phyloP scores from a whole-genome alignment of 2,888 invertebrate species.

The Serripes groenlandicus region DNA sequence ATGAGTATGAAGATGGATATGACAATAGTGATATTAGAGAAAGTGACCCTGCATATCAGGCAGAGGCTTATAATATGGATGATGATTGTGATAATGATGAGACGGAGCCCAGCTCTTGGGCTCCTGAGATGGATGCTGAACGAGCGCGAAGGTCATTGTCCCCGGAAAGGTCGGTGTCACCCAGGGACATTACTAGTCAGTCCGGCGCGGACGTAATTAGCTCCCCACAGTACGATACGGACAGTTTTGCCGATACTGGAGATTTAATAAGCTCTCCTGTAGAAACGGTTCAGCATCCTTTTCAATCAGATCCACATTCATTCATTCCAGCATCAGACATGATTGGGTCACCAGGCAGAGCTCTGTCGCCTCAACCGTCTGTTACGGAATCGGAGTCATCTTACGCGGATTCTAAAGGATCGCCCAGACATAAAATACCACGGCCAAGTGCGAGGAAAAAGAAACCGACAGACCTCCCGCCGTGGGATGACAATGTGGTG shows the following conservation, averaged over 20 bases:
- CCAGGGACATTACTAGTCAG: conserved; percentile 23
- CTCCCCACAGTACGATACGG: conserved; percentile 35
- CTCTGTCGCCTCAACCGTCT: conserved; percentile 21
- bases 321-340: conserved; percentile 44
- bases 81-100: conserved; percentile 45
- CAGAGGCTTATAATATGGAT: conserved; percentile 7
- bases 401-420: conserved; percentile 11
- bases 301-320: conserved; percentile 26
- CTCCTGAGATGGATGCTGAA: conserved; percentile 56
- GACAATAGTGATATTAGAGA: background rate
- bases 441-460: conserved; percentile 42
- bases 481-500: conserved; percentile 67
- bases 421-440: conserved; percentile 33
- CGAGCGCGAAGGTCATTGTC: conserved; percentile 56
- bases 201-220: background rate
- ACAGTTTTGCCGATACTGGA: conserved; percentile 33
- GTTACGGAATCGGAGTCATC: conserved; percentile 33
- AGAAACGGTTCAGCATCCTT: conserved; percentile 21
- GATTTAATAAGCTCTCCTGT: conserved; percentile 34
- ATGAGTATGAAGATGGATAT: background rate
- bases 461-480: conserved; percentile 59
- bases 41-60: conserved; percentile 5
- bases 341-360: conserved; percentile 12
- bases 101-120: conserved; percentile 55
- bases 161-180: conserved; percentile 66